These are phyloP conservation scores for Saxidomus purpurata DNA, from an alignment of 1,140 invertebrate species.

Conservation along the genomic window DNA sequence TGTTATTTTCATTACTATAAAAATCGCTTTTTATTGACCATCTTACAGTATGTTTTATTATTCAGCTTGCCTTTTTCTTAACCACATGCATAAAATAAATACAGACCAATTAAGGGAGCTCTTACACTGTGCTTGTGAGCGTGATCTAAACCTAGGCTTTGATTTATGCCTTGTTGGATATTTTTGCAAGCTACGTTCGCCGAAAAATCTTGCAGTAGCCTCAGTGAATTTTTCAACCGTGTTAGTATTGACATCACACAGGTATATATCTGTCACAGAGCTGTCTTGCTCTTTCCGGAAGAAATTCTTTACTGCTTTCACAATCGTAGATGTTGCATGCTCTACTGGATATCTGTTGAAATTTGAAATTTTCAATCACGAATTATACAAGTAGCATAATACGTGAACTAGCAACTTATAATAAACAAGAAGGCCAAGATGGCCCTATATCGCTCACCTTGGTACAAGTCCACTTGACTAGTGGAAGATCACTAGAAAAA, in stretches of 20 bases:
- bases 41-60: no score
- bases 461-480: no score
- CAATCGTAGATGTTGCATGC: conserved; percentile 18
- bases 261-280: conserved; percentile 15
- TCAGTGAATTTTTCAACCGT: conserved; percentile 10
- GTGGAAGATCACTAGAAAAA: background rate
- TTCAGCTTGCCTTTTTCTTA: no score
- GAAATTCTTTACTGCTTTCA: conserved; percentile 33
- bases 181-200: background rate
- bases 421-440: no score
- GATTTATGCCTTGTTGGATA: no score
- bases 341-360: conserved; percentile 25
- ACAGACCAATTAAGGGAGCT: no score
- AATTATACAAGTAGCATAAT: background rate
- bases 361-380: background rate
- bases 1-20: no score
- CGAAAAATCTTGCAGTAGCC: background rate
- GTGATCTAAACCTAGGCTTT: no score
- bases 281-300: conserved; percentile 42
- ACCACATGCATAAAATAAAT: no score
- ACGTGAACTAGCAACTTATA: background rate
- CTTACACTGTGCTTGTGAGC: no score
- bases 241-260: conserved; percentile 31
- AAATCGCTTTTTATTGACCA: no score
- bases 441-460: no score